These are phyloP conservation scores for Abscondita cerata DNA, from an alignment of 2,888 invertebrate genomes.

Conservation along the genomic window DNA sequence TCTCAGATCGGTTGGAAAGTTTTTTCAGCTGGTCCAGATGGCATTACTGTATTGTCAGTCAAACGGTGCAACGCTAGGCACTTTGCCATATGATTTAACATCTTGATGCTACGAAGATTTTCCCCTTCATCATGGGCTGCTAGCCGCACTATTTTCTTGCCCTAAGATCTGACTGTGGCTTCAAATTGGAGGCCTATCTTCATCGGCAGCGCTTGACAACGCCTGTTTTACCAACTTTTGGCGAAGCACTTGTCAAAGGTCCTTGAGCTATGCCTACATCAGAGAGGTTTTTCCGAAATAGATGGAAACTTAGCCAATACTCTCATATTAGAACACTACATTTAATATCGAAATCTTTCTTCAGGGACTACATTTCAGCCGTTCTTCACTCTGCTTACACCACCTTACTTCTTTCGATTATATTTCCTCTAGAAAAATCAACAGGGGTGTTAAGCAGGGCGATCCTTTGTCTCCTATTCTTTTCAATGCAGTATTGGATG, in stretches of 20 bases:
- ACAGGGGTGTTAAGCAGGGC: slow-evolving; percentile 56
- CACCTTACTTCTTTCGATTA: too few relatives aligned
- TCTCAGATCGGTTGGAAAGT: too few relatives aligned
- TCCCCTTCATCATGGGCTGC: not conserved
- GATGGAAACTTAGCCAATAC: slow-evolving; percentile 54
- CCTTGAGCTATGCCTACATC: slow-evolving; percentile 33
- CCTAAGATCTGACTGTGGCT: slow-evolving; percentile 32
- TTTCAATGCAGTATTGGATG: slow-evolving; percentile 52
- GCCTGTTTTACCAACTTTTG: slow-evolving; percentile 43
- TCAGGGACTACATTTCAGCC: too few relatives aligned
- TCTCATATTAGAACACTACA: too few relatives aligned
- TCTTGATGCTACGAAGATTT: too few relatives aligned
- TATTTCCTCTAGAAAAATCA: too few relatives aligned
- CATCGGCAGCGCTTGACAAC: slow-evolving; percentile 40
- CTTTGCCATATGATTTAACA: too few relatives aligned
- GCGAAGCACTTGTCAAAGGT: slow-evolving; percentile 20
- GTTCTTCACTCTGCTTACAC: too few relatives aligned
- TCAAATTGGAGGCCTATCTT: slow-evolving; percentile 47
- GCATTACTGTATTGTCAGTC: too few relatives aligned
- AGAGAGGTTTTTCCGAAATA: slow-evolving; percentile 47
- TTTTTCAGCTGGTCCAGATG: too few relatives aligned
- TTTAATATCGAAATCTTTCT: too few relatives aligned
- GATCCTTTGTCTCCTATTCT: slow-evolving; percentile 44
- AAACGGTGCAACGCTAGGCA: too few relatives aligned
- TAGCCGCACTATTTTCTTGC: slow-evolving; percentile 31